These are phyloP conservation scores for Ammodytes marinus DNA, from an alignment of 2,113 vertebrate genomes.

Conservation along the genomic window DNA sequence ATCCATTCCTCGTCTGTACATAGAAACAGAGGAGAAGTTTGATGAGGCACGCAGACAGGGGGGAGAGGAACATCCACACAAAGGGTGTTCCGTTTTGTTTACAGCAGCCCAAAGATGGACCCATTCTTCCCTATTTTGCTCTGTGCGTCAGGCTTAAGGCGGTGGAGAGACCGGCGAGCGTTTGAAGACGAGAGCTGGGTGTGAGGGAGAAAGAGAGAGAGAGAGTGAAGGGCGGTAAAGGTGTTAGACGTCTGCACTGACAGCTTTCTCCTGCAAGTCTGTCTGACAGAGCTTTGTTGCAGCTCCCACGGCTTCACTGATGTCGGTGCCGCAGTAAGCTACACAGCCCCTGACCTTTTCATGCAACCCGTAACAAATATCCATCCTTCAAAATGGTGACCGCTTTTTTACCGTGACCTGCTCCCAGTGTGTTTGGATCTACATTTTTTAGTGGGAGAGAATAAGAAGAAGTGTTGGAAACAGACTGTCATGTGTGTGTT, in stretches of 20 bases:
- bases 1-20: neutral
- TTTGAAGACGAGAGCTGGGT: slow-evolving; percentile 66
- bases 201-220: slow-evolving; percentile 61
- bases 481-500: slow-evolving; percentile 45
- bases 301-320: slow-evolving; percentile 59
- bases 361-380: slow-evolving; percentile 46
- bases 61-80: slow-evolving; percentile 40
- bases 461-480: slow-evolving; percentile 46
- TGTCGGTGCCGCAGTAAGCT: slow-evolving; percentile 43
- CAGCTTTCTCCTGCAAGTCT: slow-evolving; percentile 72
- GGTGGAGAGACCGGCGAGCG: slow-evolving; percentile 52
- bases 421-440: slow-evolving; percentile 5
- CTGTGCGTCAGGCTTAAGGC: slow-evolving; percentile 60
- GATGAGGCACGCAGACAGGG: slow-evolving; percentile 40
- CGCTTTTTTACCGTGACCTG: neutral
- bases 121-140: slow-evolving; percentile 60
- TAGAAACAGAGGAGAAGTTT: slow-evolving; percentile 33
- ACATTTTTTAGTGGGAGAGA: neutral
- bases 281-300: slow-evolving; percentile 68
- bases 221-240: slow-evolving; percentile 59
- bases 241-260: slow-evolving; percentile 62
- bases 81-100: slow-evolving; percentile 57
- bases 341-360: slow-evolving; percentile 64
- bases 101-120: slow-evolving; percentile 61
- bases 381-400: slow-evolving; percentile 27